phyloP scores from a whole-genome alignment of 2,113 vertebrate species.

The Chaetodon trifascialis region DNA sequence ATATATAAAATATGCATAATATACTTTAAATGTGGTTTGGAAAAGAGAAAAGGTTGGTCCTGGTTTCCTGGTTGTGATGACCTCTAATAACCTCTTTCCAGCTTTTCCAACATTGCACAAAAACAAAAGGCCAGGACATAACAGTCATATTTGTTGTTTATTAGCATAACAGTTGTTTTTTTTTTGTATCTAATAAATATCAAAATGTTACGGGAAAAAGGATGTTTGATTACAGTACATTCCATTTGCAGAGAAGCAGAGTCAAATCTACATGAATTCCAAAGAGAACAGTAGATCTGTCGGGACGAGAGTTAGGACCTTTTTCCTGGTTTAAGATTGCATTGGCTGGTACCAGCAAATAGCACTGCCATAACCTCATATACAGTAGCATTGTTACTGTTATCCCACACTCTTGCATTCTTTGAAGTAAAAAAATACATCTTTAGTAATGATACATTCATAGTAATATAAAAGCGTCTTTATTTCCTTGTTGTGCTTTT shows the following conservation, averaged over 20 bases:
- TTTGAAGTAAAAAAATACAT: conserved; percentile 82
- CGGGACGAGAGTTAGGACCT: conserved; percentile 44
- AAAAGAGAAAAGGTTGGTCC: neutral
- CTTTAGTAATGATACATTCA: conserved; percentile 82
- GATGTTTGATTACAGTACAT: conserved; percentile 80
- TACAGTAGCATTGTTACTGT: conserved; percentile 45
- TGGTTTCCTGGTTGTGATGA: neutral
- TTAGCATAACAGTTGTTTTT: conserved; percentile 74
- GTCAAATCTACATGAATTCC: conserved; percentile 63
- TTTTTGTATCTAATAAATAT: conserved; percentile 79
- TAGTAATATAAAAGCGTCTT: conserved; percentile 81
- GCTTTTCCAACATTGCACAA: neutral
- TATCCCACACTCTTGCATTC: conserved; percentile 56
- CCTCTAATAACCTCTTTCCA: neutral
- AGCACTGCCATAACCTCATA: conserved; percentile 41
- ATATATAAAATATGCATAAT: neutral
- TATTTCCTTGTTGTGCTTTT: conserved; percentile 79
- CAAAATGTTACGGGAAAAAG: conserved; percentile 70
- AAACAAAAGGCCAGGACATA: conserved; percentile 33
- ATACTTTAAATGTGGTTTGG: neutral
- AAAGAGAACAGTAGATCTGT: conserved; percentile 64
- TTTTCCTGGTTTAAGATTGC: conserved; percentile 64
- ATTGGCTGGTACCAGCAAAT: conserved; percentile 60
- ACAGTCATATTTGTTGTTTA: conserved; percentile 80
- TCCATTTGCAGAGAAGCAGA: conserved; percentile 75